These are phyloP conservation scores for Cardiocondyla obscurior DNA, from an alignment of 1,140 invertebrate species.

Conservation along the genomic window DNA sequence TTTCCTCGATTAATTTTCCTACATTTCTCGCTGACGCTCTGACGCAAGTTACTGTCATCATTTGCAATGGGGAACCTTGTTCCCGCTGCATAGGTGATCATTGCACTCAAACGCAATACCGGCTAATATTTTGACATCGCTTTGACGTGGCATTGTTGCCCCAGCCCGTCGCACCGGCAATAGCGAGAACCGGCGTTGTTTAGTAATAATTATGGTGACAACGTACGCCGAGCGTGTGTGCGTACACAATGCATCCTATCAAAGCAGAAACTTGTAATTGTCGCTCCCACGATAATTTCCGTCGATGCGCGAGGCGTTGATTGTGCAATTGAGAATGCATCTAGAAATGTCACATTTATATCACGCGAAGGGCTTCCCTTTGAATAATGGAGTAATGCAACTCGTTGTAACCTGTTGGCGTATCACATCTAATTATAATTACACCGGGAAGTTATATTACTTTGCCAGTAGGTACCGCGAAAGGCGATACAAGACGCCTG, in stretches of 20 bases:
- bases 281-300: conserved; percentile 38
- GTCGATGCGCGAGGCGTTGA: conserved; percentile 46
- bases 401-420: conserved; percentile 16
- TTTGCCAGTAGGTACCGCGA: background rate
- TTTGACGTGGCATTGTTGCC: conserved; percentile 46
- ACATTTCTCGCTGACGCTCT: conserved; percentile 13
- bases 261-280: conserved; percentile 57
- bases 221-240: conserved; percentile 8
- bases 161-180: conserved; percentile 4
- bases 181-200: conserved; percentile 21
- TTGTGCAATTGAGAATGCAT: conserved; percentile 51
- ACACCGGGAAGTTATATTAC: conserved; percentile 22
- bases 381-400: conserved; percentile 14
- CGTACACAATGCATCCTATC: conserved; percentile 45
- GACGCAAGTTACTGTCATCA: conserved; percentile 16
- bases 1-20: conserved; percentile 38
- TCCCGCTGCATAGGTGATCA: conserved; percentile 36
- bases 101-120: conserved; percentile 53
- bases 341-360: conserved; percentile 51
- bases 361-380: conserved; percentile 10
- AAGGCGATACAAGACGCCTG: background rate
- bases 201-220: conserved; percentile 57
- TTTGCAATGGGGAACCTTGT: conserved; percentile 39
- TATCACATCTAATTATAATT: conserved; percentile 46
- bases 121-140: conserved; percentile 54